phyloP scores from a whole-genome alignment of 1,140 invertebrate genomes.

The Solenopsis fugax region DNA sequence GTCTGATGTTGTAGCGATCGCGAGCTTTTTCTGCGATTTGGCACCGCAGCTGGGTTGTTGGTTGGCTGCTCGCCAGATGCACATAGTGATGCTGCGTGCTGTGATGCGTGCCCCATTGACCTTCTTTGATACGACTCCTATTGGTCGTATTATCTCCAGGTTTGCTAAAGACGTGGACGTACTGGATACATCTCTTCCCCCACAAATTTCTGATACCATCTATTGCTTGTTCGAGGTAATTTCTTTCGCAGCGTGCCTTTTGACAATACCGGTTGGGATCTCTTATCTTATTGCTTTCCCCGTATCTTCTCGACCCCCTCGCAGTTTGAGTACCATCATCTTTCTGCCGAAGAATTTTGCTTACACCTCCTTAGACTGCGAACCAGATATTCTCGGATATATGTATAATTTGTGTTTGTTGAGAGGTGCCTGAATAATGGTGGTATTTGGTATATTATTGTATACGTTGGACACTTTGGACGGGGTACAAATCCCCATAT shows the following conservation, averaged over 20 bases:
- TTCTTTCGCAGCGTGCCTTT: constrained; percentile 68
- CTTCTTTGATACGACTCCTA: constrained; percentile 96
- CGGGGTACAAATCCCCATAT: neutral
- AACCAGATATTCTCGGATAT: constrained; percentile 1
- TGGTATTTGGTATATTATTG: constrained; percentile 21
- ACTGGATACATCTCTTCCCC: constrained; percentile 91
- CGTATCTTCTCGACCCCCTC: constrained; percentile 51
- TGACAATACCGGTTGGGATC: constrained; percentile 42
- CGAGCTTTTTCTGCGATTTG: constrained; percentile 91
- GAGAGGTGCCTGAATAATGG: constrained; percentile 16
- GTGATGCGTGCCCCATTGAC: constrained; percentile 92
- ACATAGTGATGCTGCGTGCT: constrained; percentile 91
- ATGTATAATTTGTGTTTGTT: constrained; percentile 39
- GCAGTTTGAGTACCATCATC: constrained; percentile 47
- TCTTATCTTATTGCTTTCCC: constrained; percentile 51
- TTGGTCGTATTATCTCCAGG: constrained; percentile 94
- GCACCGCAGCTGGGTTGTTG: constrained; percentile 91
- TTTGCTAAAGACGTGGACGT: constrained; percentile 94
- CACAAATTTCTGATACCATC: constrained; percentile 90
- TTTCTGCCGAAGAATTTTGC: constrained; percentile 30
- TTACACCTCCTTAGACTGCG: constrained; percentile 1
- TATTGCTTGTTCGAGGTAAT: constrained; percentile 94
- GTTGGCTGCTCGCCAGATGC: constrained; percentile 91
- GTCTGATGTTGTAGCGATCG: constrained; percentile 89
- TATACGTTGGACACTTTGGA: neutral